Percentiles rank a stretch among this genome's conserved stretches.
phyloP scores from a whole-genome alignment of 1,140 invertebrate species.

The Ylistrum balloti region DNA sequence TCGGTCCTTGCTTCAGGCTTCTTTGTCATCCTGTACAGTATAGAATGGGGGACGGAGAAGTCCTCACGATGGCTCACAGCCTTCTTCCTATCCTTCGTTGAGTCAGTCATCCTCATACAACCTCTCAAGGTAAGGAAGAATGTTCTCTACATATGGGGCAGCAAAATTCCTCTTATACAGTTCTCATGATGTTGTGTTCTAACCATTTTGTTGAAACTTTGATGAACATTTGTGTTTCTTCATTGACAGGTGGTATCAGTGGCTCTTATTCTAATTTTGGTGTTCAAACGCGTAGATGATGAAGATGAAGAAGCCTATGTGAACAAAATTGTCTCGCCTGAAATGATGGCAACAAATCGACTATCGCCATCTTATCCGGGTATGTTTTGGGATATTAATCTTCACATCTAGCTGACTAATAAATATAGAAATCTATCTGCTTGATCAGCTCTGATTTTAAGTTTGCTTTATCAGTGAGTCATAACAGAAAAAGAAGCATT shows the following conservation, averaged over 20 bases:
- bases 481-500: too few relatives aligned
- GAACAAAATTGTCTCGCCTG: neutral
- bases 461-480: too few relatives aligned
- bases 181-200: too few relatives aligned
- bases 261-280: conserved; percentile 79
- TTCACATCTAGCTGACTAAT: neutral
- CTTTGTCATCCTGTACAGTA: conserved; percentile 68
- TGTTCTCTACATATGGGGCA: too few relatives aligned
- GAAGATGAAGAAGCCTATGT: conserved; percentile 47
- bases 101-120: conserved; percentile 68
- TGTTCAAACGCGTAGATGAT: conserved; percentile 74
- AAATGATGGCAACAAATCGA: neutral
- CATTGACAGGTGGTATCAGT: conserved; percentile 79
- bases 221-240: neutral
- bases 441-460: too few relatives aligned
- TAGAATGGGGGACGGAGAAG: conserved; percentile 67
- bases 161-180: too few relatives aligned
- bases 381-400: neutral
- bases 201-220: too few relatives aligned
- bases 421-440: too few relatives aligned
- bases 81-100: conserved; percentile 67
- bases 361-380: neutral
- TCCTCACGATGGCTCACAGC: conserved; percentile 66
- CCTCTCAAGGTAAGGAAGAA: conserved; percentile 67
- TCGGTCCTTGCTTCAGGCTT: conserved; percentile 54